phyloP scores from a whole-genome alignment of 2,797 vertebrate species.

The Simalia tracyae region DNA sequence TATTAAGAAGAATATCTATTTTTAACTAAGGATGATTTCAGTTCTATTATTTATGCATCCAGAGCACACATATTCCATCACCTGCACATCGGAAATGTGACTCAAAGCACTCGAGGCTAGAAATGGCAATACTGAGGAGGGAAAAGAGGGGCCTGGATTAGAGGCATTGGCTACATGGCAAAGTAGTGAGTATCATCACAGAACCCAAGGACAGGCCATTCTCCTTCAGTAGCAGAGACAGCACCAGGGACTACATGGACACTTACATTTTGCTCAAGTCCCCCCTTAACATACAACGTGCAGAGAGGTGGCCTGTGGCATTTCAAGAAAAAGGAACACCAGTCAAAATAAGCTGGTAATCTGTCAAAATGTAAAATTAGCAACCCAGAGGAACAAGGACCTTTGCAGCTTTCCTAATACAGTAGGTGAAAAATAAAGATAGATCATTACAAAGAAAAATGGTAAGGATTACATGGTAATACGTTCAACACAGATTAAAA shows the following conservation, averaged over 20 bases:
- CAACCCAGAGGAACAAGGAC: rapidly evolving
- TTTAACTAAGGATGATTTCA: constrained; percentile 70
- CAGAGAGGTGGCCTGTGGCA: background rate
- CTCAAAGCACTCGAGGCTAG: background rate
- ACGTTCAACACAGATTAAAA: background rate
- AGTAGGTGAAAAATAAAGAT: background rate
- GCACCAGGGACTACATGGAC: background rate
- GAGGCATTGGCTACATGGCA: rapidly evolving
- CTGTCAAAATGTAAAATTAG: background rate
- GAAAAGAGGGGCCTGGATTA: background rate
- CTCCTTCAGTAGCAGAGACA: background rate
- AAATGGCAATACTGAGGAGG: constrained; percentile 8
- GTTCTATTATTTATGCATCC: constrained; percentile 72
- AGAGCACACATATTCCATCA: constrained; percentile 35
- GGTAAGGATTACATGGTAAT: background rate
- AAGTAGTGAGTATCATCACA: background rate
- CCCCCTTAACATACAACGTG: background rate
- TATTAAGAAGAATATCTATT: constrained; percentile 72
- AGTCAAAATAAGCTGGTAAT: rapidly evolving
- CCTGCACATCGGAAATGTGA: constrained; percentile 4
- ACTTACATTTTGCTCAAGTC: background rate
- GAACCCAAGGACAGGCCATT: background rate
- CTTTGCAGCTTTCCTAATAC: background rate
- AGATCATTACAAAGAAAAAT: background rate
- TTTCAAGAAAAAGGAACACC: background rate